Percentiles rank a stretch among this genome's conserved stretches.
These are phyloP conservation scores for Plutomurus gul DNA, from an alignment of 1,140 invertebrate genomes.

Conservation along the genomic window DNA sequence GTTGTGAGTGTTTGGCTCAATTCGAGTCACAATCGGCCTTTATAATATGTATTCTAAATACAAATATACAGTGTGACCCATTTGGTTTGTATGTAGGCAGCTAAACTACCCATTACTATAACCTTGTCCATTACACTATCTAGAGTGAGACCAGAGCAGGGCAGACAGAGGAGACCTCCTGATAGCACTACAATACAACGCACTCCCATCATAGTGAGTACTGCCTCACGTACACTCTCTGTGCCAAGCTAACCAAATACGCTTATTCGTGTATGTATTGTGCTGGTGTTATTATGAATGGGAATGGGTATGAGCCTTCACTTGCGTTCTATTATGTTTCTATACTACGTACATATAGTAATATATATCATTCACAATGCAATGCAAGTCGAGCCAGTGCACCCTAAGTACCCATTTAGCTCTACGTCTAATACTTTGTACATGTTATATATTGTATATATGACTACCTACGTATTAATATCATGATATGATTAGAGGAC, in stretches of 20 bases:
- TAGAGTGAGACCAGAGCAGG: constrained; percentile 2
- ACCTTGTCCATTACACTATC: constrained; percentile 23
- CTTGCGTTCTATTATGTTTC: not conserved
- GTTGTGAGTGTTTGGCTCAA: too few relatives aligned
- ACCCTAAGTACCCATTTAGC: constrained; percentile 12
- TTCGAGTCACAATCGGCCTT: too few relatives aligned
- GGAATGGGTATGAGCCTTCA: constrained; percentile 4
- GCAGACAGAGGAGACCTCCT: not conserved
- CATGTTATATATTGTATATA: not conserved
- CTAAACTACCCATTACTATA: not conserved
- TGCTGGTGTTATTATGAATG: constrained; percentile 24
- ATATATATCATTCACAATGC: not conserved
- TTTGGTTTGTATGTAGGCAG: not conserved
- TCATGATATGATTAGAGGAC: too few relatives aligned
- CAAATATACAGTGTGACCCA: not conserved
- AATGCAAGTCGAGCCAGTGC: not conserved
- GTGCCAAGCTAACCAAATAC: too few relatives aligned
- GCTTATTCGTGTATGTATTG: too few relatives aligned
- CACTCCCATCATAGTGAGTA: not conserved
- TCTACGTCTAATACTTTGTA: not conserved
- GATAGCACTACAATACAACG: not conserved
- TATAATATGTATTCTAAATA: not conserved
- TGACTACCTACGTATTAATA: not conserved
- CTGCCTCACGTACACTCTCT: too few relatives aligned
- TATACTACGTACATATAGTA: too few relatives aligned